Percentiles rank a stretch among this genome's conserved stretches.
Conservation (phyloP, 1,140 invertebrate genomes). For the Panagrolaimus sp. region DNA sequence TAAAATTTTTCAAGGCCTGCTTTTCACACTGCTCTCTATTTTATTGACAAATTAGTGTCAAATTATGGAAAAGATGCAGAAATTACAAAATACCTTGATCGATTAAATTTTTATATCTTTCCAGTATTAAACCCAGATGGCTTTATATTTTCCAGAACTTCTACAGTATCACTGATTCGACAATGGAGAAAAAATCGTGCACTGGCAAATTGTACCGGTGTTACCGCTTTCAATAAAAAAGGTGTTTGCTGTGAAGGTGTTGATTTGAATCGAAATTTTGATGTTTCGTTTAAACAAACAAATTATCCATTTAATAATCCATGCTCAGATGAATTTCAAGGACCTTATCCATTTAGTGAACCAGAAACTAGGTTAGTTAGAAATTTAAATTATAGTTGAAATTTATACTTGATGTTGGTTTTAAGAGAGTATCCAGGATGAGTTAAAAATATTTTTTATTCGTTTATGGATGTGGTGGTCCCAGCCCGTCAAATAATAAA, state of each 20-base stretch:
- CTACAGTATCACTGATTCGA: conserved; percentile 36
- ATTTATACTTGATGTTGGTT: not conserved
- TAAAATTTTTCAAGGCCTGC: too few species aligned
- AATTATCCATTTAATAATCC: conserved; percentile 54
- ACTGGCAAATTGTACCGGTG: conserved; percentile 47
- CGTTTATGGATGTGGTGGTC: too few species aligned
- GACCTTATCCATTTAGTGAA: conserved; percentile 40
- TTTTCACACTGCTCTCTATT: conserved; percentile 48
- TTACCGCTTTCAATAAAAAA: conserved; percentile 31
- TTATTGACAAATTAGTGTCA: conserved; percentile 44
- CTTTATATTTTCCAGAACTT: conserved; percentile 65
- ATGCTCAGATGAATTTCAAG: conserved; percentile 51
- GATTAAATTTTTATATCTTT: conserved; percentile 64
- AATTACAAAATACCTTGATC: conserved; percentile 55
- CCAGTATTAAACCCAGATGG: conserved; percentile 71
- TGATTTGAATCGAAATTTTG: conserved; percentile 51
- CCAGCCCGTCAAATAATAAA: too few species aligned
- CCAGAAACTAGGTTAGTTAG: conserved; percentile 46
- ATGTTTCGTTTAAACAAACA: conserved; percentile 42
- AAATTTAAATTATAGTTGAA: too few species aligned
- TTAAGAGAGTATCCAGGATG: too few species aligned
- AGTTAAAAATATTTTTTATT: too few species aligned
- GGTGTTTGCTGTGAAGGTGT: conserved; percentile 50
- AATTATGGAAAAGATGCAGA: conserved; percentile 48
- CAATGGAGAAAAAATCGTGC: conserved; percentile 53